Evolutionary conservation across 2,113 vertebrate species (phyloP).

Genomic region (Rhagologus leucostigma): DNA sequence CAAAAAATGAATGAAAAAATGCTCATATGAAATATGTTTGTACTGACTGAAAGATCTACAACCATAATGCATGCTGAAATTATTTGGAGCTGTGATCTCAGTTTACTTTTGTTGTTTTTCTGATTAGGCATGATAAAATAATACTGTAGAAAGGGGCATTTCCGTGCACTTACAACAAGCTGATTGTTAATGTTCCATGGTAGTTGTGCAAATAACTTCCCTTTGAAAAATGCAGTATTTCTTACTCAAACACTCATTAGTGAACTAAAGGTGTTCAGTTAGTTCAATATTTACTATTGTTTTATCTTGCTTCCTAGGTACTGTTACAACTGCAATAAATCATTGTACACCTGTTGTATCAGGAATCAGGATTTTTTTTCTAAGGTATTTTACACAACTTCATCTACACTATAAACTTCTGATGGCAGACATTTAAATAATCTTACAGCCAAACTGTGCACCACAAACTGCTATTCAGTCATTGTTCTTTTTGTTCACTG

Average conservation of each 20-base stretch:
- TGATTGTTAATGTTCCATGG: slow-evolving; percentile 76
- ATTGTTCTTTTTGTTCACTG: slow-evolving; percentile 22
- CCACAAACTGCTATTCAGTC: slow-evolving; percentile 13
- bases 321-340: slow-evolving; percentile 84
- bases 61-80: slow-evolving; percentile 83
- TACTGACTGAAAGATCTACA: slow-evolving; percentile 76
- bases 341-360: slow-evolving; percentile 77
- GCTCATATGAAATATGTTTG: slow-evolving; percentile 69
- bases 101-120: slow-evolving; percentile 78
- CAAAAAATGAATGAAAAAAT: slow-evolving; percentile 39
- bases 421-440: slow-evolving; percentile 54
- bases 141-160: slow-evolving; percentile 77
- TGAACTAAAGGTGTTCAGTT: slow-evolving; percentile 68
- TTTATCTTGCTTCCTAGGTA: slow-evolving; percentile 77
- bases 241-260: slow-evolving; percentile 71
- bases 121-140: slow-evolving; percentile 81
- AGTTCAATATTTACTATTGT: slow-evolving; percentile 71
- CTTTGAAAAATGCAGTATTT: slow-evolving; percentile 71
- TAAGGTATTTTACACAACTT: slow-evolving; percentile 60
- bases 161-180: slow-evolving; percentile 74
- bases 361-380: slow-evolving; percentile 73
- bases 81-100: slow-evolving; percentile 80
- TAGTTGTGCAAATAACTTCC: slow-evolving; percentile 78
- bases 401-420: slow-evolving; percentile 54
- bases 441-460: slow-evolving; percentile 45